Evolutionary conservation across 2,113 vertebrate genomes (phyloP).

Genomic region (Trinectes maculatus): DNA sequence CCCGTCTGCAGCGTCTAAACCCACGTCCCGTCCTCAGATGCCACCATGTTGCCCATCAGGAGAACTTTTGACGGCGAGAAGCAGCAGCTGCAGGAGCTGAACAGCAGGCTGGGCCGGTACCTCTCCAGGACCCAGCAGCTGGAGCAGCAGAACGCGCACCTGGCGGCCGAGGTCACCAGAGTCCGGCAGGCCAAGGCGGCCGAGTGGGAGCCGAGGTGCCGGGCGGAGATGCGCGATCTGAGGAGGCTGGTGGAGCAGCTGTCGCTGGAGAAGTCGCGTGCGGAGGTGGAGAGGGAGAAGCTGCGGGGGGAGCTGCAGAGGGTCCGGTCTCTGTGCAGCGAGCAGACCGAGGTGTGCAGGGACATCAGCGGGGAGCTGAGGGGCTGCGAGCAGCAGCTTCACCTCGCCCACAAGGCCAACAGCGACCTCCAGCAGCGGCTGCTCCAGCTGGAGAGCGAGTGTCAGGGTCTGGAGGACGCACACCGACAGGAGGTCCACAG

Average conservation of each 20-base stretch:
- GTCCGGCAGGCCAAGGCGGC: slow-evolving; percentile 72
- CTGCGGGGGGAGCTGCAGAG: slow-evolving; percentile 81
- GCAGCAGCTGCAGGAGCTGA: slow-evolving; percentile 87
- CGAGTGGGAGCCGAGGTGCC: slow-evolving; percentile 65
- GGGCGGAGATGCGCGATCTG: slow-evolving; percentile 81
- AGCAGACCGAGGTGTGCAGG: slow-evolving; percentile 75
- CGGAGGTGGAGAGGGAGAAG: slow-evolving; percentile 84
- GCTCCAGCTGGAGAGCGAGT: slow-evolving; percentile 82
- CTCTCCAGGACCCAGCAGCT: slow-evolving; percentile 87
- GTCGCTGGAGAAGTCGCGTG: slow-evolving; percentile 81
- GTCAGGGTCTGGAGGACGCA: slow-evolving; percentile 76
- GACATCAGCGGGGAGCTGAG: slow-evolving; percentile 80
- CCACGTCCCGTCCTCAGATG: background rate
- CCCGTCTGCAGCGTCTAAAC: background rate
- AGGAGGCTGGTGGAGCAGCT: slow-evolving; percentile 82
- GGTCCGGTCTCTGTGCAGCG: slow-evolving; percentile 73
- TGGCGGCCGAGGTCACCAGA: slow-evolving; percentile 81
- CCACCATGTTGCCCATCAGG: slow-evolving; percentile 82
- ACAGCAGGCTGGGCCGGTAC: slow-evolving; percentile 87
- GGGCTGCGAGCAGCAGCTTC: slow-evolving; percentile 77
- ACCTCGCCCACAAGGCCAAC: slow-evolving; percentile 75
- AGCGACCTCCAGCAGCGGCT: slow-evolving; percentile 84
- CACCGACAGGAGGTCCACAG: slow-evolving; percentile 78
- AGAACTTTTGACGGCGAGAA: slow-evolving; percentile 85
- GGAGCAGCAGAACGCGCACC: slow-evolving; percentile 86